These are phyloP conservation scores for Sesia apiformis DNA, from an alignment of 2,888 invertebrate species.

Conservation along the genomic window DNA sequence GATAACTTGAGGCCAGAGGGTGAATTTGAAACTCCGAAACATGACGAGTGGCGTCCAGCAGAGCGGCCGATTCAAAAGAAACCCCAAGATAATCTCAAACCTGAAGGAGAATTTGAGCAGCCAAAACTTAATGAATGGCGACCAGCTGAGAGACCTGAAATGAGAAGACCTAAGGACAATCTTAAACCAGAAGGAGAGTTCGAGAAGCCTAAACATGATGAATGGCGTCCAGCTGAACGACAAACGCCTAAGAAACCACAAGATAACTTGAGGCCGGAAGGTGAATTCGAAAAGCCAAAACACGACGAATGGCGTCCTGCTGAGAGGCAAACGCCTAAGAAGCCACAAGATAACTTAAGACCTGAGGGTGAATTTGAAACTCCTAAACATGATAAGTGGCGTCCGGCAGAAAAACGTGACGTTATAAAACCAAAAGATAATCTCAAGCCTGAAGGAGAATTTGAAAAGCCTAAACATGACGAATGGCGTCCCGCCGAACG, in stretches of 20 bases:
- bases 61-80: constrained; percentile 38
- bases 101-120: constrained; percentile 74
- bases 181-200: constrained; percentile 73
- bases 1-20: constrained; percentile 73
- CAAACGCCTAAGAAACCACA: constrained; percentile 41
- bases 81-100: constrained; percentile 62
- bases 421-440: constrained; percentile 61
- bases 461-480: constrained; percentile 62
- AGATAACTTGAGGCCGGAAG: constrained; percentile 69
- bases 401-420: constrained; percentile 53
- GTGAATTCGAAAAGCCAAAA: constrained; percentile 65
- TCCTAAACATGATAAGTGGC: constrained; percentile 50
- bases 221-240: constrained; percentile 49
- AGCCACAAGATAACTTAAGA: constrained; percentile 65
- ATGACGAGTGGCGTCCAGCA: constrained; percentile 41
- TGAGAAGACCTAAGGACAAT: constrained; percentile 70
- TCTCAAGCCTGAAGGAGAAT: constrained; percentile 67
- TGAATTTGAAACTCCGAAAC: constrained; percentile 55
- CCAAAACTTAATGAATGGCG: constrained; percentile 48
- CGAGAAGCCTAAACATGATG: constrained; percentile 39
- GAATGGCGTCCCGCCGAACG: constrained; percentile 65
- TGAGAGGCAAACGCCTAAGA: constrained; percentile 42
- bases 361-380: constrained; percentile 69
- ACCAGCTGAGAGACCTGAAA: constrained; percentile 62
- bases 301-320: constrained; percentile 40